Conservation (phyloP, 2,113 vertebrate species). For the Pseudopipra pipra region DNA sequence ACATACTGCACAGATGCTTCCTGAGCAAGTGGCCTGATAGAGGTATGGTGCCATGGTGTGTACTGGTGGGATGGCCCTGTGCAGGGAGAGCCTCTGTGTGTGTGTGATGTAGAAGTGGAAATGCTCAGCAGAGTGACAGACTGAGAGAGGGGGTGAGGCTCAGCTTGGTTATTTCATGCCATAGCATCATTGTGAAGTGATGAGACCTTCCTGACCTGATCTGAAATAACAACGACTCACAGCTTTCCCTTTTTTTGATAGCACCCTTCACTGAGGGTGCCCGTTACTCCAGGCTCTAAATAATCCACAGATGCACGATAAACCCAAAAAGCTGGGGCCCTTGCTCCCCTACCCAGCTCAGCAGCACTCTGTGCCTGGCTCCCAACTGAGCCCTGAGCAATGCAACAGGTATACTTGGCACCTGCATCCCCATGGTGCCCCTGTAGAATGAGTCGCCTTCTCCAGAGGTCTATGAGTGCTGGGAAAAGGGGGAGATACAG, state of each 20-base stretch:
- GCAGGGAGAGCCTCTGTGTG: background rate
- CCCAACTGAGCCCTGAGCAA: fast-evolving
- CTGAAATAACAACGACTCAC: background rate
- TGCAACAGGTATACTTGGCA: fast-evolving
- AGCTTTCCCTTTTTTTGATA: background rate
- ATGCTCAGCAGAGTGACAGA: background rate
- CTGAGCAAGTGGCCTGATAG: background rate
- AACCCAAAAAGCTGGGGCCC: fast-evolving
- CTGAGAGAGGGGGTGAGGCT: background rate
- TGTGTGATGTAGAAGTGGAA: background rate
- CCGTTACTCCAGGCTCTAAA: background rate
- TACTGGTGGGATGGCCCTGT: background rate
- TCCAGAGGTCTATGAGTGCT: fast-evolving
- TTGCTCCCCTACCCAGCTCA: background rate
- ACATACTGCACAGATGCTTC: background rate
- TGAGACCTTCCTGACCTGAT: background rate
- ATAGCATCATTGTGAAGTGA: background rate
- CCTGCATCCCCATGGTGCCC: background rate
- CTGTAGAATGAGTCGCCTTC: background rate
- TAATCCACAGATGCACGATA: background rate
- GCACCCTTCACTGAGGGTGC: background rate
- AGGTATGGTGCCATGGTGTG: background rate
- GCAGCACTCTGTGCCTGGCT: background rate
- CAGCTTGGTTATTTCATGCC: background rate
- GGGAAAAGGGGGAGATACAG: background rate